Base-by-base conservation (phyloP, 35 echinoderm and acorn worm species). In the Apostichopus parvimensis region DNA sequence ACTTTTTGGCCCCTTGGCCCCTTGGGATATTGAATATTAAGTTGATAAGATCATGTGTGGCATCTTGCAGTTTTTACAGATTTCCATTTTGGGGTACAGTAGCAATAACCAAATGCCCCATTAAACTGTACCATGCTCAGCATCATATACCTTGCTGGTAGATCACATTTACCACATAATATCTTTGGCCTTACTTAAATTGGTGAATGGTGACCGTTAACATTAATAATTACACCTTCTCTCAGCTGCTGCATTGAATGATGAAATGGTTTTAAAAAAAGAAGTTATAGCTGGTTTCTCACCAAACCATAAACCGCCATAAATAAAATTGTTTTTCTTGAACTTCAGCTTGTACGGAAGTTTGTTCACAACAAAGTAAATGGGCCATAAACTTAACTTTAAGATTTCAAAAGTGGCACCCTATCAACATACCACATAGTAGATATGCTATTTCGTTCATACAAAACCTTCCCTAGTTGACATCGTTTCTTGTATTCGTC, bases 91-190 rank as follows among this genome's bases (percentile, higher is more conserved):
- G 77, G 81, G 14, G 70, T n/a, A 72, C 91, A 93, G 14, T 87
- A 54, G 14, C 14, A 6, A 57, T 81, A 87, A 14, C 91, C 91
- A 86, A 73, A 86, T 57, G 83, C 83, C 4, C 80, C 66, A 92
- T 92, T 92, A 73, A 86, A 80, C 66, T 92, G 91, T 4, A 57
- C 54, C 57, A 81, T 85, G 58, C 75, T 92, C 60, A 81, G 70
- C 62, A 92, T 14, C 12, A 86, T 26, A 75, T 60, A 70, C n/a
- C 64, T 34, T 17, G 91, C 80, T 18, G 91, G 81, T 2, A 92
- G 54, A 54, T 92, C 91, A 56, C 79, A 83, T 85, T 81, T 92
- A 1, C 91, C 91, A 92, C 79, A 60, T 9, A 86, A 28, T 5
- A 86, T 56, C 56, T 59, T 86, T 20, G 83, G 57, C 56, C 7